These are phyloP conservation scores for Plagiodera versicolora DNA, from an alignment of 2,888 invertebrate species.

Conservation along the genomic window DNA sequence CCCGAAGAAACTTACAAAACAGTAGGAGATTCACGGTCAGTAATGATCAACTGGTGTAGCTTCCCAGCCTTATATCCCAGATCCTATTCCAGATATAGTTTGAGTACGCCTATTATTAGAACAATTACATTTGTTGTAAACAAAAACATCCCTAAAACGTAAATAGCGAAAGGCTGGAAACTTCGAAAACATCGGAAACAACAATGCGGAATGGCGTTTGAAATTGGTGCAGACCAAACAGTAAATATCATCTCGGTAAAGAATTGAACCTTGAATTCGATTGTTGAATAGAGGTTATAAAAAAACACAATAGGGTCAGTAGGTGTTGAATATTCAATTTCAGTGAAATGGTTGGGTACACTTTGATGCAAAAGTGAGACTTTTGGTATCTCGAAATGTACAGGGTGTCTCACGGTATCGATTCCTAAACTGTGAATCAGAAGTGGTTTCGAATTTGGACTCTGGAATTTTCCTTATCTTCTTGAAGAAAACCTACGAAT, in stretches of 20 bases:
- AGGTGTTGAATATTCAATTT: background rate
- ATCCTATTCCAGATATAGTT: background rate
- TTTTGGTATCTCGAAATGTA: too few species aligned
- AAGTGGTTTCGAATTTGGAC: too few species aligned
- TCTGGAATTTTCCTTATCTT: too few species aligned
- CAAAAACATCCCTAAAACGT: background rate
- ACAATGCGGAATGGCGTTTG: background rate
- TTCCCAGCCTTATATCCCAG: background rate
- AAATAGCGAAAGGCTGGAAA: background rate
- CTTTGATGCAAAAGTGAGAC: background rate
- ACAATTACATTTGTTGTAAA: background rate
- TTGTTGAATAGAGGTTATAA: too few species aligned
- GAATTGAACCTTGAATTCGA: too few species aligned
- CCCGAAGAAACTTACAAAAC: too few species aligned
- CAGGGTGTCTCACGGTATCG: too few species aligned
- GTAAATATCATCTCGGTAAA: too few species aligned
- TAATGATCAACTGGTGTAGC: background rate
- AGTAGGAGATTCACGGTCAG: too few species aligned
- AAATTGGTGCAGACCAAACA: background rate
- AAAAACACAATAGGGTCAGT: too few species aligned
- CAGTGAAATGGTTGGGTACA: background rate
- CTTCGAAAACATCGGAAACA: background rate
- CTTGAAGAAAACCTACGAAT: too few species aligned
- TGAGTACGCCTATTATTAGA: background rate
- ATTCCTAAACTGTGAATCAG: too few species aligned